Evolutionary conservation across 2,113 vertebrate species (phyloP).

Genomic region (Heterotilapia buettikoferi): DNA sequence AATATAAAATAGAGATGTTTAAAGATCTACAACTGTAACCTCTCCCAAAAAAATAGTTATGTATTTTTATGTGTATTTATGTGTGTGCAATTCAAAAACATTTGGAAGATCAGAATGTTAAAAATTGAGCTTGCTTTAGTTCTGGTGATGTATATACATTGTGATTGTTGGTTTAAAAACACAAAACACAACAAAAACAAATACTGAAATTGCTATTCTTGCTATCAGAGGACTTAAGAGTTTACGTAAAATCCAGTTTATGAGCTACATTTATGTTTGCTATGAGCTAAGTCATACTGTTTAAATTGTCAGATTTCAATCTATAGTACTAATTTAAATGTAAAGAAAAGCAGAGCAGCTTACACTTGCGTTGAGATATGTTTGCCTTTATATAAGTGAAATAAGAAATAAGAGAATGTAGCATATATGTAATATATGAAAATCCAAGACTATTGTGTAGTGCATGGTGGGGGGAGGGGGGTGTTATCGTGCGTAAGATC

Average conservation of each 20-base stretch:
- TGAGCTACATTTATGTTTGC: constrained; percentile 72
- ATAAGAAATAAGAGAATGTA: constrained; percentile 75
- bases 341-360: constrained; percentile 67
- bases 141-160: constrained; percentile 72
- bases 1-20: constrained; percentile 72
- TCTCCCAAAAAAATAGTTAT: constrained; percentile 56
- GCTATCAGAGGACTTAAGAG: constrained; percentile 60
- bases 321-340: constrained; percentile 68
- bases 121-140: constrained; percentile 73
- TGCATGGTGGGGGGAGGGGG: constrained; percentile 61
- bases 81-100: constrained; percentile 68
- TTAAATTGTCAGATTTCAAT: constrained; percentile 61
- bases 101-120: constrained; percentile 71
- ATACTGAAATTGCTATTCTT: constrained; percentile 66
- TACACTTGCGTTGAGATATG: constrained; percentile 67
- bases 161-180: constrained; percentile 67
- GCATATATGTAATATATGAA: constrained; percentile 75
- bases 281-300: constrained; percentile 70
- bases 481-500: constrained; percentile 52
- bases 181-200: constrained; percentile 55
- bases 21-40: constrained; percentile 64
- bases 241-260: constrained; percentile 63
- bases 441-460: constrained; percentile 67
- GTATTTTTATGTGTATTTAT: constrained; percentile 73
- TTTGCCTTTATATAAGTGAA: constrained; percentile 75